These are phyloP conservation scores for Amiota minor DNA, from an alignment of 2,888 invertebrate species.

Conservation along the genomic window DNA sequence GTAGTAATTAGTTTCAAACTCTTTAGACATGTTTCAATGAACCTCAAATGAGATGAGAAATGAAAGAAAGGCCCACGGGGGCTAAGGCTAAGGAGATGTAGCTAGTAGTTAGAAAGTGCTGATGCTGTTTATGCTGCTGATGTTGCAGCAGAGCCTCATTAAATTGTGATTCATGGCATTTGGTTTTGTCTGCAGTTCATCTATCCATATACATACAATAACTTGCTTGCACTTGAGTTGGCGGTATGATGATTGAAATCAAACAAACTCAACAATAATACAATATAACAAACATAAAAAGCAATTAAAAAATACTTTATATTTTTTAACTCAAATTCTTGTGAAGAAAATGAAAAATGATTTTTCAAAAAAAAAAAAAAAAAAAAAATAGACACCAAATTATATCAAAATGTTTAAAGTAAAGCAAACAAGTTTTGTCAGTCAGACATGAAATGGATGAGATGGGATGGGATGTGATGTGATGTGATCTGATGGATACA, in stretches of 20 bases:
- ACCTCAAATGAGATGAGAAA: not conserved
- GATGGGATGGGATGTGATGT: no score
- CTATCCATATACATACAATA: no score
- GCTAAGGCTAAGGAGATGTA: no score
- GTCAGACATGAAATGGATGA: no score
- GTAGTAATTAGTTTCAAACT: slow-evolving; percentile 10
- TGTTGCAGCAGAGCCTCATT: slow-evolving; percentile 1
- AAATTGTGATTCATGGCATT: not conserved
- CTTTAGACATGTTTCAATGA: slow-evolving; percentile 14
- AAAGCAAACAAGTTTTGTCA: not conserved
- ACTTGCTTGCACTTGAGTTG: not conserved
- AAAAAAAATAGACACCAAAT: slow-evolving; percentile 26
- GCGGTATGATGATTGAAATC: not conserved
- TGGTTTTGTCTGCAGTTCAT: no score
- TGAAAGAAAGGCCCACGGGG: not conserved
- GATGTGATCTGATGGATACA: no score
- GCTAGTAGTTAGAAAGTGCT: not conserved
- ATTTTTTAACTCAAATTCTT: slow-evolving; percentile 23
- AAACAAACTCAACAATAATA: not conserved
- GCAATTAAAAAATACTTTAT: slow-evolving; percentile 15
- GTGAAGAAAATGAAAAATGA: slow-evolving; percentile 17
- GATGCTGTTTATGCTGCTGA: not conserved
- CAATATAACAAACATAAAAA: slow-evolving; percentile 13
- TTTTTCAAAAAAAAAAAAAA: slow-evolving; percentile 40
- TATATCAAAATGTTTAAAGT: slow-evolving; percentile 21